phyloP scores from a whole-genome alignment of 2,113 vertebrate genomes.

The Morone chrysops region DNA sequence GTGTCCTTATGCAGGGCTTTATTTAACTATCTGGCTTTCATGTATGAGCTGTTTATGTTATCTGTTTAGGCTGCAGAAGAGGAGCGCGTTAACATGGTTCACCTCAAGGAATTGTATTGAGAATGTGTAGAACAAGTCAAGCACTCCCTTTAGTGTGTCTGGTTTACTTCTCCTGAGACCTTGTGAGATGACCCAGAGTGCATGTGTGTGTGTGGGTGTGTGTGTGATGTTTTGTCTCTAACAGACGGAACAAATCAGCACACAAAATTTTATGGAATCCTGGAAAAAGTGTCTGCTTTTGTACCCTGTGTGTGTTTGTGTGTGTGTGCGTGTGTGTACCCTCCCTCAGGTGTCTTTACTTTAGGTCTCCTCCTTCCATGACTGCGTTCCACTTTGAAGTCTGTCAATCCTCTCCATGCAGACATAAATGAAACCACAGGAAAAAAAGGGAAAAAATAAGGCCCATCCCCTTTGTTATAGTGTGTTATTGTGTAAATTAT shows the following conservation, averaged over 20 bases:
- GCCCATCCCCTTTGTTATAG: not conserved
- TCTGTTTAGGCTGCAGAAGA: constrained; percentile 67
- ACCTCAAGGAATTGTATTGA: constrained; percentile 51
- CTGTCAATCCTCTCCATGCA: constrained; percentile 54
- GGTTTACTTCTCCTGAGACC: constrained; percentile 43
- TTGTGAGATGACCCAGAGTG: constrained; percentile 50
- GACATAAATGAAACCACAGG: constrained; percentile 28
- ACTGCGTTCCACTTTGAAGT: constrained; percentile 63
- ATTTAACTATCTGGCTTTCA: constrained; percentile 44
- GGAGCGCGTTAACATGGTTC: constrained; percentile 58
- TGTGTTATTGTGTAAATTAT: not conserved
- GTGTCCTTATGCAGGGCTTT: constrained; percentile 26
- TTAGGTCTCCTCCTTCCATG: constrained; percentile 46
- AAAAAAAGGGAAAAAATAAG: constrained; percentile 23
- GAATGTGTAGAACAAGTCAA: constrained; percentile 58
- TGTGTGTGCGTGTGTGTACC: constrained; percentile 6
- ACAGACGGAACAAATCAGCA: constrained; percentile 60
- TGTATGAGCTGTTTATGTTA: constrained; percentile 63
- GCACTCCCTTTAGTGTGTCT: constrained; percentile 62
- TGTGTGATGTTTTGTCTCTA: not conserved
- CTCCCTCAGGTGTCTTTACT: constrained; percentile 66
- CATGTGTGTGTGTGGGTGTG: constrained; percentile 5
- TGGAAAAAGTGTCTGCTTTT: constrained; percentile 26
- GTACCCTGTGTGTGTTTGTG: not conserved
- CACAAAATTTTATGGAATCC: constrained; percentile 49